Conservation (phyloP, 37 sponge, comb jelly and placozoan species). For the Oopsacas minuta region DNA sequence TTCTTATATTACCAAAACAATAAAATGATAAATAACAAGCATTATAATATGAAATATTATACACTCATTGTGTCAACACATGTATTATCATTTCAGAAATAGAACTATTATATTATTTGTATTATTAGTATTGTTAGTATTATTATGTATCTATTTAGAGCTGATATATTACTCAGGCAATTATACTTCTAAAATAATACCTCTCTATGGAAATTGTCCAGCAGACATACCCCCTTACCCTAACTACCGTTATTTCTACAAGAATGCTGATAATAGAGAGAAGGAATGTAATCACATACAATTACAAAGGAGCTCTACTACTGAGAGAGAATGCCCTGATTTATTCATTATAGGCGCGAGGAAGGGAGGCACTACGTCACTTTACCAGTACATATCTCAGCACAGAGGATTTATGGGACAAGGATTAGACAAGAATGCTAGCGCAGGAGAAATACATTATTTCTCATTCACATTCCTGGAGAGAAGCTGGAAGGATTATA, state of each 20-base stretch:
- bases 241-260: neutral
- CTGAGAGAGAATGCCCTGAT: slow-evolving; percentile 41
- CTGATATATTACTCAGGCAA: too few relatives aligned
- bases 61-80: too few relatives aligned
- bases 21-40: too few relatives aligned
- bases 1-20: too few relatives aligned
- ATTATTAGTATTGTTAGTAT: too few relatives aligned
- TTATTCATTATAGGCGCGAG: slow-evolving; percentile 64
- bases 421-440: slow-evolving; percentile 25
- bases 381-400: slow-evolving; percentile 52
- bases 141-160: too few relatives aligned
- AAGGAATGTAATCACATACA: neutral
- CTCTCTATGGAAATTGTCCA: too few relatives aligned
- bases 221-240: neutral
- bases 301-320: neutral
- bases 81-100: too few relatives aligned
- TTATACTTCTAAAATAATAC: too few relatives aligned
- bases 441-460: slow-evolving; percentile 55
- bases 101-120: too few relatives aligned
- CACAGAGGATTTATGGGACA: slow-evolving; percentile 57
- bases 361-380: slow-evolving; percentile 67
- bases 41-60: too few relatives aligned
- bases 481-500: slow-evolving; percentile 37
- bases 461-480: slow-evolving; percentile 28
- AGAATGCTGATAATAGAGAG: neutral